phyloP scores from a whole-genome alignment of 2,888 invertebrate species.

The Leptinotarsa peninsularis region DNA sequence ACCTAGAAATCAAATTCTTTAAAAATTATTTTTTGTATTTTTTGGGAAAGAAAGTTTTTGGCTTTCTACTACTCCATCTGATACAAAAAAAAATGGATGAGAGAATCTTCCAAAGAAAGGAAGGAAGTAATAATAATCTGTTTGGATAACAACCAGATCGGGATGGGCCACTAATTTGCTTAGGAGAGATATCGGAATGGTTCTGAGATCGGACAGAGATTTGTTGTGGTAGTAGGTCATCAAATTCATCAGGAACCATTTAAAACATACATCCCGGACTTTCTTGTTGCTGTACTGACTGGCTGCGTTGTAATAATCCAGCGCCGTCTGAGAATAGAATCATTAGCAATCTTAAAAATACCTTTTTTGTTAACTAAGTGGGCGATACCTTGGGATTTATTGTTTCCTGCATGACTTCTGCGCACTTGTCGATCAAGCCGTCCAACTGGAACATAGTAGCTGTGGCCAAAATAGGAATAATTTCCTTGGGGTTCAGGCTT shows the following conservation, averaged over 20 bases:
- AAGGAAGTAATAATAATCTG: conserved; percentile 71
- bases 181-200: conserved; percentile 77
- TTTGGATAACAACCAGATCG: conserved; percentile 80
- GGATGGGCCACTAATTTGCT: conserved; percentile 72
- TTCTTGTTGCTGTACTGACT: conserved; percentile 75
- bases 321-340: conserved; percentile 70
- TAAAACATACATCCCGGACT: conserved; percentile 73
- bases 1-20: too few relatives aligned
- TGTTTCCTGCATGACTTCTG: conserved; percentile 80
- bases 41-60: too few relatives aligned
- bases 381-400: conserved; percentile 72
- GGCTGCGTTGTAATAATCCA: conserved; percentile 77
- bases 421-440: conserved; percentile 77
- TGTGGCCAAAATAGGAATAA: conserved; percentile 78
- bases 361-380: not conserved
- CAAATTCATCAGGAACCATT: conserved; percentile 79
- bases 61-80: too few relatives aligned
- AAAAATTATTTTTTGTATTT: too few relatives aligned
- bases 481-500: conserved; percentile 75
- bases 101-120: too few relatives aligned
- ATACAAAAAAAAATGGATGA: too few relatives aligned
- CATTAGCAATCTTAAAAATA: too few relatives aligned
- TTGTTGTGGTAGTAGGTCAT: conserved; percentile 71
- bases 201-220: conserved; percentile 71
- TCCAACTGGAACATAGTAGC: conserved; percentile 81